Conservation (phyloP, 2,888 invertebrate genomes). For the Lepidocyrtinus sp. region DNA sequence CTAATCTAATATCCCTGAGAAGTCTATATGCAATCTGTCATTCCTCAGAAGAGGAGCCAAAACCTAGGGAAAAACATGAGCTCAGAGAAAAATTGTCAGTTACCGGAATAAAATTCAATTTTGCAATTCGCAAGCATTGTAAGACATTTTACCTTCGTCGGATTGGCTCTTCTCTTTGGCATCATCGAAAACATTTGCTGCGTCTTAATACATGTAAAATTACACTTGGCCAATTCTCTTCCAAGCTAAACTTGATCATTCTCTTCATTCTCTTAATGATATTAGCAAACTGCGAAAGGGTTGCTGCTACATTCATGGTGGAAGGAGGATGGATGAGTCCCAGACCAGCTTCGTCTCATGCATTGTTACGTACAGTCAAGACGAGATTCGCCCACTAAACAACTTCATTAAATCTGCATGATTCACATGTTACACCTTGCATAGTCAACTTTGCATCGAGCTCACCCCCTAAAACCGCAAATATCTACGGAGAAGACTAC, state of each 20-base stretch:
- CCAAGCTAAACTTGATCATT: neutral
- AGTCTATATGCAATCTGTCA: constrained; percentile 28
- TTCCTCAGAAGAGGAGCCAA: constrained; percentile 27
- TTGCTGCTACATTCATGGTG: constrained; percentile 45
- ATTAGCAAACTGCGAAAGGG: constrained; percentile 39
- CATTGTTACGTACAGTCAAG: constrained; percentile 41
- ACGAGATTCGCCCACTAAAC: constrained; percentile 57
- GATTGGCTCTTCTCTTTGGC: constrained; percentile 42
- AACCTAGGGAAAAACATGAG: constrained; percentile 36
- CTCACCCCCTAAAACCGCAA: constrained; percentile 24
- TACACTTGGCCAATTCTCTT: constrained; percentile 1
- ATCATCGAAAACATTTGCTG: constrained; percentile 45
- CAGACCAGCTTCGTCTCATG: neutral
- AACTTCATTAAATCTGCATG: constrained; percentile 42
- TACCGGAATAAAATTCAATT: constrained; percentile 64
- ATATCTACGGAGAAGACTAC: neutral
- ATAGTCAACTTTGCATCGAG: constrained; percentile 43
- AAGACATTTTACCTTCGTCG: constrained; percentile 13
- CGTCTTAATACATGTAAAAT: constrained; percentile 11
- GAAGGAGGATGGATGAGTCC: constrained; percentile 40
- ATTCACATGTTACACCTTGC: constrained; percentile 48
- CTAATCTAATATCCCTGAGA: constrained; percentile 23
- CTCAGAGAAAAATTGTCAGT: constrained; percentile 60
- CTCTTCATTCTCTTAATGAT: constrained; percentile 29
- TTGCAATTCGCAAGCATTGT: constrained; percentile 23